Evolutionary conservation across 2,888 invertebrate genomes (phyloP), one percentile per base, ranked within the genome.

Genomic region (Amphipyra berbera): DNA sequence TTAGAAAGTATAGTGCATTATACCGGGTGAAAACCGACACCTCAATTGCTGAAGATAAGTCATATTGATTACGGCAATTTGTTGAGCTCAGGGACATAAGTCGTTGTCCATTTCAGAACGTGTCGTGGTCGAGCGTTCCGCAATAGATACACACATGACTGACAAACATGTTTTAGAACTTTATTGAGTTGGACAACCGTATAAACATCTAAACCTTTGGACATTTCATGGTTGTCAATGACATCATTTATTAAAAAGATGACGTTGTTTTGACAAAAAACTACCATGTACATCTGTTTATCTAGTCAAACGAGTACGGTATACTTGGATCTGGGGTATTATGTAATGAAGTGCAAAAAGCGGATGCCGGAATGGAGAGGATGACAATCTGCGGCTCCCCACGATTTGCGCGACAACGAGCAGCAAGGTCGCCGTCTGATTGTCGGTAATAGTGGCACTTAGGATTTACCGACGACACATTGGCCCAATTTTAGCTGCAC

Each of bases 371-470:
- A 87, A 88, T 90, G 90, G 88, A 93, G 88, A 93, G 89, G 90
- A 92, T 90, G 91, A 85, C 91, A 92, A 93, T 92, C 92, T 91
- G 90, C 87, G 86, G 82, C 90, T 91, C 94, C 94, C 95, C 91
- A 91, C 94, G 91, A 91, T 90, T 90, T 89, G 85, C 82, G 88
- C 89, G 86, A 87, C 93, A 94, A 94, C 92, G 88, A 94, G 94
- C 91, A 80, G 86, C 94, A 94, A 94, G 94, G 95, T 93, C 94
- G 89, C 78, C 81, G 87, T 84, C 90, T 94, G 94, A 95, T 95
- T 94, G 94, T 85, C 88, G 83, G 91, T 94, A 94, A 94, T 92
- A 88, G 87, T 88, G 72, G 81, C 88, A 88, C 89, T 90, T 90
- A 88, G 85, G 87, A 89, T 88, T 88, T 85, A 86, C 86, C 76